Evolutionary conservation across 2,888 invertebrate genomes (phyloP), one percentile per base, ranked within the genome.

Genomic region (Scaptomyza cyrtandrae): DNA sequence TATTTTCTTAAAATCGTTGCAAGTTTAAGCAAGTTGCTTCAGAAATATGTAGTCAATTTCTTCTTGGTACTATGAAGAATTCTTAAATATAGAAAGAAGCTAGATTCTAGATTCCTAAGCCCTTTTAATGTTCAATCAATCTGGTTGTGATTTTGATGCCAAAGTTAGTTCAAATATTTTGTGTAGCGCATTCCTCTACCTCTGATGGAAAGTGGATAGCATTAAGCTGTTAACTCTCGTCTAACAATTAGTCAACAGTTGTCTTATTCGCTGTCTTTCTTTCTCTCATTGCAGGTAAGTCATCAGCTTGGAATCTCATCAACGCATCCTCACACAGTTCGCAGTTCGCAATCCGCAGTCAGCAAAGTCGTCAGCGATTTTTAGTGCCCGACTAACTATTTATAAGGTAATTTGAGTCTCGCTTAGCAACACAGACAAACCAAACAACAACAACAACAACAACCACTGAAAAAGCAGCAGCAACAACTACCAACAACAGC

Each of bases 391-490:
- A 70, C 66, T 66, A 84, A 86, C 85, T 84, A 86, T 81, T 86
- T 80, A 84, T 73, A 87, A 85, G 88, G 88, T 87, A 83, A 85
- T 87, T 87, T 59, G 86, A 83, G 69, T 54, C 58, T 54, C 62
- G 84, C 85, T 68, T 72, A 39, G 86, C 84, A 84, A 86, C 87
- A 78, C 49, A 33, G 16, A 24, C 33, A 50, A 6, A 11, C 35
- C 33, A 33, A 46, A 14, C 29, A 27, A 46, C 29, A 41, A 14
- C 39, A 39, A 13, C 19, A n/a, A 27, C 24, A 24, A 24, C 24
- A 5, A 24, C 24, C 87, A 78, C 49, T 33, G 16, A 24, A 19
- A 50, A 6, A 11, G 19, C 24, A 24, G 24, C 3, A 24, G 24
- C 24, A 24, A 24, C 24, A 24, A 3, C 24, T 3, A 24, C n/a